Evolutionary conservation across 2,888 invertebrate genomes (phyloP).

Genomic region (Pachydiplax longipennis): DNA sequence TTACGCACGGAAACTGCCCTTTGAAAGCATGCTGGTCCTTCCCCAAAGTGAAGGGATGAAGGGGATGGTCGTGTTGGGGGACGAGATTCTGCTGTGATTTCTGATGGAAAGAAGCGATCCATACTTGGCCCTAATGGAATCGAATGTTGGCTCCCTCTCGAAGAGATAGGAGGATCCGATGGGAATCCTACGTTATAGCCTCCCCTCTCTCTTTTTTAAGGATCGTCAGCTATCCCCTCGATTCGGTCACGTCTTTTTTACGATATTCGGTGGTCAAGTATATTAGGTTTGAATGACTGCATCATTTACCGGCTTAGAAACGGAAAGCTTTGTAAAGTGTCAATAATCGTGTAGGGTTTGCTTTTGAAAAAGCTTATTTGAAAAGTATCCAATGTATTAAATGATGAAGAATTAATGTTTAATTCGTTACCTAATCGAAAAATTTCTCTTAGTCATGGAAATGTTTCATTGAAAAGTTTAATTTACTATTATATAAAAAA

Average conservation of each 20-base stretch:
- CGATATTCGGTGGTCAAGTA: not conserved
- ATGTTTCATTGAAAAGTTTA: no score
- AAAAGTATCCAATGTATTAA: no score
- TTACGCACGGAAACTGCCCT: conserved; percentile 2
- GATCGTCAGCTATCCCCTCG: not conserved
- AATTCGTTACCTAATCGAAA: no score
- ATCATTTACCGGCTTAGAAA: no score
- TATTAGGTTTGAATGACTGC: no score
- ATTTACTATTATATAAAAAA: no score
- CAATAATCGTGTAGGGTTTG: no score
- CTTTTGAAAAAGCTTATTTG: no score
- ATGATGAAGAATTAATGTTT: no score
- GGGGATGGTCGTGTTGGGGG: not conserved
- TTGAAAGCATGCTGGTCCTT: not conserved
- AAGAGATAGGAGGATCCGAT: not conserved
- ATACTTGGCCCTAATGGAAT: conserved; percentile 4
- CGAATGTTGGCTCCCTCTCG: not conserved
- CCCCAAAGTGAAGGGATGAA: not conserved
- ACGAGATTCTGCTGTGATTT: not conserved
- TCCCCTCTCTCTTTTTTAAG: not conserved
- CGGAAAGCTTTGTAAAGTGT: no score
- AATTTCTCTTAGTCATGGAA: no score
- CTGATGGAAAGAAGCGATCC: conserved; percentile 26
- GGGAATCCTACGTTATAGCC: not conserved
- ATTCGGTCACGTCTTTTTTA: not conserved